Evolutionary conservation across 2,113 vertebrate genomes (phyloP).

Genomic region (Piprites chloris): DNA sequence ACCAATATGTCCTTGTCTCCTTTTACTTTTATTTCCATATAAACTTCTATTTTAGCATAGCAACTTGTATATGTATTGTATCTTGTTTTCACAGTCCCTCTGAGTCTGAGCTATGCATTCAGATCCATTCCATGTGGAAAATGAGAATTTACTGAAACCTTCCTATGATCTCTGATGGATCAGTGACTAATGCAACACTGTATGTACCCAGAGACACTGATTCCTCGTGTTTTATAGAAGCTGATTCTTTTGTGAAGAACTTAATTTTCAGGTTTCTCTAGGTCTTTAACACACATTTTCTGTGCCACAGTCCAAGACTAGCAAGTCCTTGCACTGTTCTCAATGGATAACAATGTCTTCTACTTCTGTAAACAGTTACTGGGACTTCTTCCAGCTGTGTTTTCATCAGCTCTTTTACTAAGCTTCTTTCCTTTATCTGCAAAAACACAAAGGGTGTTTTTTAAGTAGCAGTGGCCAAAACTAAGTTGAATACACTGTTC

Average conservation of each 20-base stretch:
- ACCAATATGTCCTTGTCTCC: background rate
- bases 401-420: background rate
- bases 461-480: background rate
- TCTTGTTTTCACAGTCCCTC: background rate
- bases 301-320: background rate
- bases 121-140: background rate
- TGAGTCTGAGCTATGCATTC: background rate
- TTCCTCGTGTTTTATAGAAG: slow-evolving; percentile 4
- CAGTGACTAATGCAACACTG: slow-evolving; percentile 48
- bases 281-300: background rate
- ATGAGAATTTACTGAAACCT: background rate
- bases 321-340: background rate
- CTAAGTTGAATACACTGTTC: background rate
- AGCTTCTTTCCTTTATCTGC: background rate
- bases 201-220: background rate
- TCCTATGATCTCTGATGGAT: slow-evolving; percentile 24
- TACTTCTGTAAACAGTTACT: background rate
- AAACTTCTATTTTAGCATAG: background rate
- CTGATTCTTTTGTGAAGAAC: slow-evolving; percentile 34
- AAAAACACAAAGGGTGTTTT: background rate
- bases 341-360: background rate
- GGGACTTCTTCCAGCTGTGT: background rate
- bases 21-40: background rate
- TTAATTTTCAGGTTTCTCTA: slow-evolving; percentile 18
- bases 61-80: background rate